A percentile compares a stretch with the other conserved stretches of the same genome.
Evolutionary conservation across 2,888 invertebrate species (phyloP).

Genomic region (Melanostoma mellinum): DNA sequence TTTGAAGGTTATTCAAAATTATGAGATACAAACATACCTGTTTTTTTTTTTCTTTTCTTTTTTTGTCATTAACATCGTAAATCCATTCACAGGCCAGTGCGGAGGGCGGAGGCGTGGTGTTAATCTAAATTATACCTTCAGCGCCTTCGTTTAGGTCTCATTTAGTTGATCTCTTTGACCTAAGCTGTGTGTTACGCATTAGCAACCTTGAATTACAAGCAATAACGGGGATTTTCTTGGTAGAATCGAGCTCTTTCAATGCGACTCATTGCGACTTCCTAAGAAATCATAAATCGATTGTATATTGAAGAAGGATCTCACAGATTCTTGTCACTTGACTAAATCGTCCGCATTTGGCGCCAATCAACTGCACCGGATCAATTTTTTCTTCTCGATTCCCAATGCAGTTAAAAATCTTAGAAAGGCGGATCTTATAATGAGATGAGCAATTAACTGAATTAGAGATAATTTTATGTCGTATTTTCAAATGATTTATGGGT

Average conservation of each 20-base stretch:
- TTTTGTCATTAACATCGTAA: conserved; percentile 8
- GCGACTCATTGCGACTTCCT: conserved; percentile 32
- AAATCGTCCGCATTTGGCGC: conserved; percentile 31
- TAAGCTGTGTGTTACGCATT: conserved; percentile 32
- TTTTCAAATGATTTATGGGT: conserved; percentile 31
- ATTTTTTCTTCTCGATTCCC: background rate
- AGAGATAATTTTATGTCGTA: background rate
- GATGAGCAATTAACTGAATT: conserved; percentile 36
- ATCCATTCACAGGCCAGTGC: background rate
- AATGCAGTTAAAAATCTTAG: background rate
- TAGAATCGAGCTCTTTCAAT: conserved; percentile 24
- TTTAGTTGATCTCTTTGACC: conserved; percentile 3
- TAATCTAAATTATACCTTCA: background rate
- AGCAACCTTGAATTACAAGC: conserved; percentile 11
- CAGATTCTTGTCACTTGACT: conserved; percentile 20
- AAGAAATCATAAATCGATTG: conserved; percentile 28
- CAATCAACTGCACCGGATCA: background rate
- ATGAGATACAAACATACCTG: conserved; percentile 28
- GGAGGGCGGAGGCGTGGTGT: too few relatives aligned
- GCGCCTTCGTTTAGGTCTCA: background rate
- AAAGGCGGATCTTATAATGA: conserved; percentile 46
- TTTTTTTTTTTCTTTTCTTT: conserved; percentile 13
- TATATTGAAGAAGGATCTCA: conserved; percentile 29
- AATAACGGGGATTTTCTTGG: background rate
- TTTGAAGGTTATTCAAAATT: conserved; percentile 55